A percentile compares a stretch with the other conserved stretches of the same genome.
Conservation (phyloP, 2,797 vertebrate genomes). For the Harpagifer antarcticus region DNA sequence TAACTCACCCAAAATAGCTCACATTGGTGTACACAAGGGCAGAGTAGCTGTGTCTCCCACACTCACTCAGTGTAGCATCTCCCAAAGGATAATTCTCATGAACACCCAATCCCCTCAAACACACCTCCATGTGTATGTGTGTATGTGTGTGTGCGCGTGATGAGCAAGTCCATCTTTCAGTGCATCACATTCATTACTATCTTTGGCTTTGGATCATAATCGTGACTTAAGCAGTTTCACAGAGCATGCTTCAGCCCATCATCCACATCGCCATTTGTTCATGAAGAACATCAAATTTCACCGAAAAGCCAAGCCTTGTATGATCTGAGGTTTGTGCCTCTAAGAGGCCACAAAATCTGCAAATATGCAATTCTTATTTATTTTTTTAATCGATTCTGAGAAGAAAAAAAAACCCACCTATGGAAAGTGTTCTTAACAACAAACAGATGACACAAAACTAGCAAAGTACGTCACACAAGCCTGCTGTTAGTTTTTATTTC, state of each 20-base stretch:
- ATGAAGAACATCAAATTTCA: slow-evolving; percentile 81
- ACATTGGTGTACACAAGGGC: slow-evolving; percentile 64
- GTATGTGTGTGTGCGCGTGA: slow-evolving; percentile 22
- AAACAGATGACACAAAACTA: slow-evolving; percentile 79
- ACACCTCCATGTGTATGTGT: slow-evolving; percentile 46
- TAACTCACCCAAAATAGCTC: slow-evolving; percentile 80
- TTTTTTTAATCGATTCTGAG: slow-evolving; percentile 89
- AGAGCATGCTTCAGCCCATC: slow-evolving; percentile 69
- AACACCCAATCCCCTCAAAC: slow-evolving; percentile 60
- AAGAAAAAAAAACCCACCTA: slow-evolving; percentile 82
- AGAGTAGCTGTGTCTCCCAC: slow-evolving; percentile 78
- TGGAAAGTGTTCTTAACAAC: slow-evolving; percentile 94
- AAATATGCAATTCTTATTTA: slow-evolving; percentile 94
- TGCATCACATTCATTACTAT: slow-evolving; percentile 57
- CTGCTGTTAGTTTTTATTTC: slow-evolving; percentile 81
- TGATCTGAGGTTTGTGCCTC: slow-evolving; percentile 90
- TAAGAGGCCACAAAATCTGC: slow-evolving; percentile 93
- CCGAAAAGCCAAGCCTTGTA: slow-evolving; percentile 87
- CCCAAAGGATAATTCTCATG: slow-evolving; percentile 76
- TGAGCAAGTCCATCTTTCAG: slow-evolving; percentile 52
- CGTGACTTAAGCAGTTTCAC: slow-evolving; percentile 45
- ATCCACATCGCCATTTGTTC: slow-evolving; percentile 70
- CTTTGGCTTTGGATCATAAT: slow-evolving; percentile 44
- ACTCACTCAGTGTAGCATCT: slow-evolving; percentile 79
- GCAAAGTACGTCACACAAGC: slow-evolving; percentile 80